Base-by-base conservation (phyloP, 2,888 invertebrate species). In the Thyatira batis region DNA sequence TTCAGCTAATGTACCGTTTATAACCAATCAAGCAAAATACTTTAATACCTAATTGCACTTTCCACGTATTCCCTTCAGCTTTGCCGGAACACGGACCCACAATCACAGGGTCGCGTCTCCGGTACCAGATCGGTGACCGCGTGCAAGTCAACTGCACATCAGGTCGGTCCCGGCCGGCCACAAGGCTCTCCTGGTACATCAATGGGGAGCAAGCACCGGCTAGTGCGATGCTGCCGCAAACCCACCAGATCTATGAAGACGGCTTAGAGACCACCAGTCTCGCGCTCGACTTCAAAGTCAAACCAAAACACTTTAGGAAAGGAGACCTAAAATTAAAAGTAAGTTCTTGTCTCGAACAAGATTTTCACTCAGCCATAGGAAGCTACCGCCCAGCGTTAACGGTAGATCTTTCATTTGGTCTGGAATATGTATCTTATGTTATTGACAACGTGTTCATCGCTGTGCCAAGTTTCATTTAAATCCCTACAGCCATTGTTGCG, bases 271-370 rank as follows among this genome's bases (percentile, higher is more conserved):
- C 95, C 58, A 95, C 96, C 20, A 94, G 95, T 54, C 87, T 96
- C 48, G 95, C 95, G 25, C 93, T 97, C 61, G 95, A 97, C 87
- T 97, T 97, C 85, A 94, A 94, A 81, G 96, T 96, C 69, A 94
- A 95, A 73, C 93, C 93, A 69, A 95, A 95, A 85, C 96, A 97
- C 92, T 97, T 97, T 92, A 94, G 94, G 82, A 93, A 94, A 74
- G 96, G 97, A 79, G 96, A 97, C 88, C 94, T 97, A 92, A 97
- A 97, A 88, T 93, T 97, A 75, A 97, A 97, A 93, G 94, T 94
- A 71, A 78, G 84, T 76, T 25, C 20, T 49, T 20, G 48, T 30
- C 30, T 39, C 17, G 6, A 17, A n/a, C 39, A n/a, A 39, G 13
- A 27, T 48, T 46, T 27, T n/a, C 27, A 48, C 17, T 39, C 8